Conservation (phyloP, 2,888 invertebrate genomes). For the Drosophila siamana region DNA sequence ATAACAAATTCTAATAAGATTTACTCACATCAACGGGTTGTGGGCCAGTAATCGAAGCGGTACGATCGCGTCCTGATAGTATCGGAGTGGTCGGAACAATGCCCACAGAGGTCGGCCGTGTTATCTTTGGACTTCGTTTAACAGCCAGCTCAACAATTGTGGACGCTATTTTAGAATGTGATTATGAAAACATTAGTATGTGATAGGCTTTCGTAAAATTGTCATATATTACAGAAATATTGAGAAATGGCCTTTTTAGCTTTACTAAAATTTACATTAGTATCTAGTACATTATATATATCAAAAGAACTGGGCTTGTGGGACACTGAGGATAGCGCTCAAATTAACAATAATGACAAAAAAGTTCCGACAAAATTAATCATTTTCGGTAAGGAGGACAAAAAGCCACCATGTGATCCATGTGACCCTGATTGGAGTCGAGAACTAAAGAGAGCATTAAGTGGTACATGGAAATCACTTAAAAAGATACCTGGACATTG, state of each 20-base stretch:
- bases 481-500: constrained; percentile 46
- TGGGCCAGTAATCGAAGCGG: constrained; percentile 90
- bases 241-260: constrained; percentile 26
- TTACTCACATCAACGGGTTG: constrained; percentile 92
- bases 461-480: constrained; percentile 37
- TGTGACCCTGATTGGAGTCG: constrained; percentile 20
- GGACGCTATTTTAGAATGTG: constrained; percentile 86
- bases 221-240: constrained; percentile 11
- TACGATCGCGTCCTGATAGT: constrained; percentile 86
- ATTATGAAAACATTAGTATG: background rate
- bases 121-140: constrained; percentile 87
- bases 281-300: constrained; percentile 43
- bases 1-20: background rate
- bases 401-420: background rate
- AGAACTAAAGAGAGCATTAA: constrained; percentile 31
- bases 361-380: background rate
- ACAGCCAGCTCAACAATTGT: constrained; percentile 90
- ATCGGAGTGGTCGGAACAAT: constrained; percentile 87
- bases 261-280: constrained; percentile 30
- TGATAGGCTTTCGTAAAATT: constrained; percentile 15
- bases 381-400: background rate
- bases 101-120: constrained; percentile 85
- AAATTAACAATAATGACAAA: background rate
- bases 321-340: background rate
- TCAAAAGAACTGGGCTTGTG: constrained; percentile 40